Percentiles rank a stretch among this genome's conserved stretches.
phyloP scores from a whole-genome alignment of 1,140 invertebrate species.

The Eriosoma lanigerum region DNA sequence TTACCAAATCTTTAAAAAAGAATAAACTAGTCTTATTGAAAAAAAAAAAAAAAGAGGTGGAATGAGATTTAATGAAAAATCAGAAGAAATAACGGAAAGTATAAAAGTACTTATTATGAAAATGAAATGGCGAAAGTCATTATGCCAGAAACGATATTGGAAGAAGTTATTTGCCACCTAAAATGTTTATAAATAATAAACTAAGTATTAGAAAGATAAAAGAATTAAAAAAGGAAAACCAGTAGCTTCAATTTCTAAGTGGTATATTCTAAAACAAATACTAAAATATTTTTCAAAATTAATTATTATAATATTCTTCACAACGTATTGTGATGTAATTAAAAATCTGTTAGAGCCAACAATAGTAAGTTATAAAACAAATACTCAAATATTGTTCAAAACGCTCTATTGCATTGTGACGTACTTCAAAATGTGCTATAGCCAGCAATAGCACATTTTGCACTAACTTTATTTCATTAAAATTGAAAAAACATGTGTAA shows the following conservation, averaged over 20 bases:
- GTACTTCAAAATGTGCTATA: neutral
- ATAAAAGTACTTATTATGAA: constrained; percentile 3
- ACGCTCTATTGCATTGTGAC: neutral
- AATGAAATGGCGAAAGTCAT: neutral
- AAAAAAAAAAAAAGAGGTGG: neutral
- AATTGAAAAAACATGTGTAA: neutral
- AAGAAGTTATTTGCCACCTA: neutral
- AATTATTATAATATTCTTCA: neutral
- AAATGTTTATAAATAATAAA: neutral
- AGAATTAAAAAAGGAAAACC: constrained; percentile 9
- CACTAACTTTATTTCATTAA: neutral
- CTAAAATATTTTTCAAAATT: neutral
- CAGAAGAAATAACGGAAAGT: neutral
- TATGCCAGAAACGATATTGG: neutral
- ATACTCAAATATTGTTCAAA: neutral
- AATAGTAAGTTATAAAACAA: neutral
- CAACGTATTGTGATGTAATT: neutral
- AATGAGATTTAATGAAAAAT: neutral
- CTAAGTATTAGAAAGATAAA: neutral
- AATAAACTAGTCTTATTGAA: too few relatives aligned
- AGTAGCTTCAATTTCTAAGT: constrained; percentile 1
- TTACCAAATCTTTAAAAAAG: neutral
- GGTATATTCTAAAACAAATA: neutral
- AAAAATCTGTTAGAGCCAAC: neutral
- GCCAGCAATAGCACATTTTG: neutral